Percentiles rank a stretch among this genome's conserved stretches.
Evolutionary conservation across 2,113 vertebrate species (phyloP).

Genomic region (Psilopsiagon aymara): DNA sequence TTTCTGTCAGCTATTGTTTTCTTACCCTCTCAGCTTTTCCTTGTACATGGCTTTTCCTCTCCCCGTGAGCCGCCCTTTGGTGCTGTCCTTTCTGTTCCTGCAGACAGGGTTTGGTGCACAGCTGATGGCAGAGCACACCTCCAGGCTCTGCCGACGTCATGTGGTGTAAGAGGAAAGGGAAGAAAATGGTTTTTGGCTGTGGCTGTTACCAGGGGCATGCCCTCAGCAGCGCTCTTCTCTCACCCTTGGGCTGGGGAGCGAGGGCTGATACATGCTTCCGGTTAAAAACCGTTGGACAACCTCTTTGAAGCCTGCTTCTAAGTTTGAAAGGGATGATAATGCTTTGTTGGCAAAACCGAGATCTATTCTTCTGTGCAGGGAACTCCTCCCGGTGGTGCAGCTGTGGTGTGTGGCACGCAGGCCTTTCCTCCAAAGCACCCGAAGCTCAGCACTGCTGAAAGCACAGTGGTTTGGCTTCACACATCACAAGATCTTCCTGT

Average conservation of each 20-base stretch:
- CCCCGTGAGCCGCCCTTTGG: fast-evolving
- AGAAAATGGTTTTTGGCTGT: not conserved
- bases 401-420: fast-evolving
- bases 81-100: not conserved
- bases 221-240: too few relatives aligned
- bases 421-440: not conserved
- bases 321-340: not conserved
- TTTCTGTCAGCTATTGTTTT: not conserved
- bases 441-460: not conserved
- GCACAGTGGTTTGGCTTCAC: fast-evolving
- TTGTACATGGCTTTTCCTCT: not conserved
- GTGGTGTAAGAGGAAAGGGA: not conserved
- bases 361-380: not conserved
- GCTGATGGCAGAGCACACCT: fast-evolving
- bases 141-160: fast-evolving
- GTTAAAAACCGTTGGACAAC: not conserved
- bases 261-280: fast-evolving
- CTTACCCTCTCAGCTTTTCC: not conserved
- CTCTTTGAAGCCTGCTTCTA: not conserved
- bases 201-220: not conserved
- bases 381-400: not conserved
- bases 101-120: fast-evolving
- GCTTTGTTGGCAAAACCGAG: not conserved
- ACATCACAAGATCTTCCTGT: fast-evolving
- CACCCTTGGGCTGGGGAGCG: not conserved